A percentile compares a stretch with the other conserved stretches of the same genome.
phyloP scores from a whole-genome alignment of 2,797 vertebrate genomes.

The Euthynnus affinis region DNA sequence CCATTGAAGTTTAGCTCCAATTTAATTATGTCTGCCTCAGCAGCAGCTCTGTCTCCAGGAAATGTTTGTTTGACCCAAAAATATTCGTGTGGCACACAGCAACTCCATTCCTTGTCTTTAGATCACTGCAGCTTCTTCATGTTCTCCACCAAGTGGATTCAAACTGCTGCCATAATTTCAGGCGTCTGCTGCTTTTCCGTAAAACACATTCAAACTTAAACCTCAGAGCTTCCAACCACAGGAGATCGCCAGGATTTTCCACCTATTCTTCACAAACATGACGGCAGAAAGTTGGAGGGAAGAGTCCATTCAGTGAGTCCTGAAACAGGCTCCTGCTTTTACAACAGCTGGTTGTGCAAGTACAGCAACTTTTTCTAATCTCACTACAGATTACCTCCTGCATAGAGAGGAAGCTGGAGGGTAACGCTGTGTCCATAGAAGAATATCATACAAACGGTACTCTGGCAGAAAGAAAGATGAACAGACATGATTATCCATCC shows the following conservation, averaged over 20 bases:
- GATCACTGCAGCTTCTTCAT: neutral
- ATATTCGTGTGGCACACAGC: neutral
- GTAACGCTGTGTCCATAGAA: constrained; percentile 36
- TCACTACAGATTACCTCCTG: constrained; percentile 63
- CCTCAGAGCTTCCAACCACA: constrained; percentile 14
- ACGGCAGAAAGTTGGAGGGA: constrained; percentile 28
- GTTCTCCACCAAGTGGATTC: neutral
- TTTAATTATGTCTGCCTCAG: constrained; percentile 2
- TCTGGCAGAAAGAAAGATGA: neutral
- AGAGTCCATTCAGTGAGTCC: constrained; percentile 47
- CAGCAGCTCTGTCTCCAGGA: neutral
- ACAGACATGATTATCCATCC: neutral
- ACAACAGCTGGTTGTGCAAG: constrained; percentile 43
- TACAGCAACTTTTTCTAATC: constrained; percentile 49
- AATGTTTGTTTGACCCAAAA: neutral
- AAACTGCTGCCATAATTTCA: constrained; percentile 11
- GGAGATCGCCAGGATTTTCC: constrained; percentile 1
- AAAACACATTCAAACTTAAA: constrained; percentile 1
- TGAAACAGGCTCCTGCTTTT: constrained; percentile 56
- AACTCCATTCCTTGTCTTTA: neutral
- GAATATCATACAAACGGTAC: constrained; percentile 33
- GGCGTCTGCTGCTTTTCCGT: neutral
- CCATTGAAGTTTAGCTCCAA: neutral
- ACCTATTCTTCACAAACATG: neutral
- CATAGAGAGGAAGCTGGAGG: constrained; percentile 35